Percentiles rank a stretch among this genome's conserved stretches.
Evolutionary conservation across 23 tunicate species (phyloP).

Genomic region (Trididemnum nubilum): DNA sequence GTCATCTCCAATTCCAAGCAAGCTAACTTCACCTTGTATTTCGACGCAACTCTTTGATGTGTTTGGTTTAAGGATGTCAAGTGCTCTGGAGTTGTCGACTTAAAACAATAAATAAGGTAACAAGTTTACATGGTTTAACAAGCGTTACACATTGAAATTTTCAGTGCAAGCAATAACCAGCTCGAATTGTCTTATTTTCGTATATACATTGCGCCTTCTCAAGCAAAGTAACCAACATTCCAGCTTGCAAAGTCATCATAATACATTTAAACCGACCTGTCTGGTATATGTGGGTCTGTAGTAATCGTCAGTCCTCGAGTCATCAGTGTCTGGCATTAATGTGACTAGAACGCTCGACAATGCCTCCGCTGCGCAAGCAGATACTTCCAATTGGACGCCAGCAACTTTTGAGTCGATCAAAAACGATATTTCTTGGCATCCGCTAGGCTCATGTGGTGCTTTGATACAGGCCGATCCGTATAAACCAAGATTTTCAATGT

Average conservation of each 20-base stretch:
- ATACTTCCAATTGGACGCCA: constrained; percentile 85
- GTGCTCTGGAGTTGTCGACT: background rate
- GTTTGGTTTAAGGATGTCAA: background rate
- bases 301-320: background rate
- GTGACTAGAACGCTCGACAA: constrained; percentile 46
- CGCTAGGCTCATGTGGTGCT: constrained; percentile 7
- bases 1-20: constrained; percentile 52
- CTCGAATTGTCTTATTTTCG: too few relatives aligned
- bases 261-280: constrained; percentile 22
- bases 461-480: constrained; percentile 82
- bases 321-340: background rate
- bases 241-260: too few relatives aligned
- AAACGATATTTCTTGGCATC: constrained; percentile 47
- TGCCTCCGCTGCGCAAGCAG: constrained; percentile 61
- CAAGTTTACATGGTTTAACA: too few relatives aligned
- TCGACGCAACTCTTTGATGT: background rate
- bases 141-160: too few relatives aligned
- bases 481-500: constrained; percentile 64
- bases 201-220: too few relatives aligned
- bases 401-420: constrained; percentile 70
- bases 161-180: too few relatives aligned
- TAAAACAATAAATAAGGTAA: too few relatives aligned
- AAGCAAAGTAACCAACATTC: too few relatives aligned
- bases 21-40: constrained; percentile 35
- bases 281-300: constrained; percentile 10